phyloP scores from a whole-genome alignment of 2,888 invertebrate genomes.

The Trilocha varians region DNA sequence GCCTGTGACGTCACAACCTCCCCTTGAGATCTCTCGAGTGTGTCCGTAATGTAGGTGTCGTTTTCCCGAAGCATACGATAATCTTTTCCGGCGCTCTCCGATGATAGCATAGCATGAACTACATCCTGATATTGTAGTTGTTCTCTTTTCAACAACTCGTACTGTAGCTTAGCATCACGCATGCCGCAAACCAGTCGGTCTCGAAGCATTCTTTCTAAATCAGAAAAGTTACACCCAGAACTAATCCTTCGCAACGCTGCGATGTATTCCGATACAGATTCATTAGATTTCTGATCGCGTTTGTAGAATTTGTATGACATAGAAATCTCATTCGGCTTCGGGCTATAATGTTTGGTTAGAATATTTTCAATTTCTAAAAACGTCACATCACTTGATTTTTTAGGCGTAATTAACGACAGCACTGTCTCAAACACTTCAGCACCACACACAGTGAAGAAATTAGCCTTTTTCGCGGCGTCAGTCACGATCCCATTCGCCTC shows the following conservation, averaged over 20 bases:
- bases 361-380: constrained; percentile 2
- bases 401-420: constrained; percentile 3
- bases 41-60: no score
- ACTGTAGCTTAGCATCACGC: constrained; percentile 11
- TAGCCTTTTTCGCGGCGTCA: constrained; percentile 1
- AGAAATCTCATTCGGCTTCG: constrained; percentile 9
- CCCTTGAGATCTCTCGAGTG: no score
- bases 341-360: constrained; percentile 9
- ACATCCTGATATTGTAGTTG: constrained; percentile 12
- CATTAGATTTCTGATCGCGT: constrained; percentile 6
- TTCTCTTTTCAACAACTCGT: constrained; percentile 14
- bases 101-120: constrained; percentile 12
- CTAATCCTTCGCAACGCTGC: constrained; percentile 13
- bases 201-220: constrained; percentile 16
- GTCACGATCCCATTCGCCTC: constrained; percentile 1
- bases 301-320: constrained; percentile 9
- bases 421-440: constrained; percentile 4
- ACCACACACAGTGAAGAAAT: constrained; percentile 5
- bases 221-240: constrained; percentile 13
- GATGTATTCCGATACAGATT: constrained; percentile 5
- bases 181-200: constrained; percentile 17
- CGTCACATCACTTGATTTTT: constrained; percentile 5
- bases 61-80: constrained; percentile 7
- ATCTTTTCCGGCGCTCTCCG: constrained; percentile 13
- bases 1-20: no score